These are phyloP conservation scores for Mermis nigrescens DNA, from an alignment of 2,888 invertebrate species.

Conservation along the genomic window DNA sequence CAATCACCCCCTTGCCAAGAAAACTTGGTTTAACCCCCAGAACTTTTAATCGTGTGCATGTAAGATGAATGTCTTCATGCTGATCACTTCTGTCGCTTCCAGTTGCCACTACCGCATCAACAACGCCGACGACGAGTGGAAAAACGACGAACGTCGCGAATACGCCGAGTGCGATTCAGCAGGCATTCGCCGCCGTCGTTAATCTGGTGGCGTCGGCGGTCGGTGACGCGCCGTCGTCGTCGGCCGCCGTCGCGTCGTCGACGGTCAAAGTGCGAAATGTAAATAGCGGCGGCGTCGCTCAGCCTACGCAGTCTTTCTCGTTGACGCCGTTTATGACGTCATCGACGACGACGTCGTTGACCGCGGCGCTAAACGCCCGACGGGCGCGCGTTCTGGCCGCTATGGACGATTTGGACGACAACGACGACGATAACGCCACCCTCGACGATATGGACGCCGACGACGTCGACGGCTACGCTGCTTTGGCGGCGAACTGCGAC, in stretches of 20 bases:
- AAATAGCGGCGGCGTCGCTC: too few relatives aligned
- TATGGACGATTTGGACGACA: neutral
- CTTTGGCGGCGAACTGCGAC: slow-evolving; percentile 2
- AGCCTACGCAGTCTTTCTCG: too few relatives aligned
- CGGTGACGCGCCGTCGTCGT: neutral
- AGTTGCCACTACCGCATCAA: too few relatives aligned
- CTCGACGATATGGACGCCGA: slow-evolving; percentile 13
- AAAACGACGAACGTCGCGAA: neutral
- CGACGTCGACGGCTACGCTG: slow-evolving; percentile 14
- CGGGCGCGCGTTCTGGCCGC: neutral
- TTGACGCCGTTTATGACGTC: too few relatives aligned
- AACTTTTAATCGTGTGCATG: neutral
- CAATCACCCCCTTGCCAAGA: too few relatives aligned
- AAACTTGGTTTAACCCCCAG: too few relatives aligned
- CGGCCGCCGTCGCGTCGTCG: too few relatives aligned
- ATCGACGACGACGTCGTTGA: neutral
- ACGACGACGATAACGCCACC: neutral
- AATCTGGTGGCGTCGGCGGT: neutral
- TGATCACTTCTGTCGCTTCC: neutral
- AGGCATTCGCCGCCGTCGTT: neutral
- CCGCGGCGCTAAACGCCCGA: neutral
- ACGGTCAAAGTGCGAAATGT: too few relatives aligned
- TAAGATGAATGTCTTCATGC: neutral
- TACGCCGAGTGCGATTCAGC: neutral
- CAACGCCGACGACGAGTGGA: neutral